Conservation (phyloP, 2,888 invertebrate species). For the Cheilosia scutellata region DNA sequence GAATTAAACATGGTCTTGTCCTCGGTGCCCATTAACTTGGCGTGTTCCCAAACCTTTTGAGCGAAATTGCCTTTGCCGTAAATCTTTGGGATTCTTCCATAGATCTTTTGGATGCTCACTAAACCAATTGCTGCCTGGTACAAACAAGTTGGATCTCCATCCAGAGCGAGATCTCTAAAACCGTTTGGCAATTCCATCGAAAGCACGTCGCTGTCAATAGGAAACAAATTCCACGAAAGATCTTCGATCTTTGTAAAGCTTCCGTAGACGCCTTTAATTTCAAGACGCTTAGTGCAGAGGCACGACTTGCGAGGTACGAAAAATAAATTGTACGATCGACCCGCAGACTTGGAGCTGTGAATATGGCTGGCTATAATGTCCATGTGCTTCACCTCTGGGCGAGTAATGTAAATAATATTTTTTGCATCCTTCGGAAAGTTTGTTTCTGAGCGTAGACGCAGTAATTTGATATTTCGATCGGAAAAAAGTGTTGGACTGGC, state of each 20-base stretch:
- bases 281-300: slow-evolving; percentile 93
- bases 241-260: slow-evolving; percentile 92
- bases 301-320: slow-evolving; percentile 95
- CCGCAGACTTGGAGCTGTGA: slow-evolving; percentile 78
- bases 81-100: slow-evolving; percentile 94
- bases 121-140: slow-evolving; percentile 95
- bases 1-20: slow-evolving; percentile 84
- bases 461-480: slow-evolving; percentile 91
- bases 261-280: slow-evolving; percentile 92
- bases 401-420: slow-evolving; percentile 94
- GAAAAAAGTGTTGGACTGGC: slow-evolving; percentile 91
- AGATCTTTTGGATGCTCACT: slow-evolving; percentile 93
- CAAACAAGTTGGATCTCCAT: slow-evolving; percentile 94
- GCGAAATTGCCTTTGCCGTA: slow-evolving; percentile 96
- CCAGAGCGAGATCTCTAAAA: slow-evolving; percentile 93
- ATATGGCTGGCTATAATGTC: slow-evolving; percentile 92
- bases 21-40: slow-evolving; percentile 90
- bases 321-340: slow-evolving; percentile 93
- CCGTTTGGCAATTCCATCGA: slow-evolving; percentile 95
- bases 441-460: slow-evolving; percentile 88
- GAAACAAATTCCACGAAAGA: slow-evolving; percentile 94
- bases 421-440: slow-evolving; percentile 88
- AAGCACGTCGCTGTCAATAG: slow-evolving; percentile 95
- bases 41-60: slow-evolving; percentile 94
- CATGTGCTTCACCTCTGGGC: slow-evolving; percentile 93